Evolutionary conservation across 2,797 vertebrate species (phyloP).

Genomic region (Ambastaia sidthimunki): DNA sequence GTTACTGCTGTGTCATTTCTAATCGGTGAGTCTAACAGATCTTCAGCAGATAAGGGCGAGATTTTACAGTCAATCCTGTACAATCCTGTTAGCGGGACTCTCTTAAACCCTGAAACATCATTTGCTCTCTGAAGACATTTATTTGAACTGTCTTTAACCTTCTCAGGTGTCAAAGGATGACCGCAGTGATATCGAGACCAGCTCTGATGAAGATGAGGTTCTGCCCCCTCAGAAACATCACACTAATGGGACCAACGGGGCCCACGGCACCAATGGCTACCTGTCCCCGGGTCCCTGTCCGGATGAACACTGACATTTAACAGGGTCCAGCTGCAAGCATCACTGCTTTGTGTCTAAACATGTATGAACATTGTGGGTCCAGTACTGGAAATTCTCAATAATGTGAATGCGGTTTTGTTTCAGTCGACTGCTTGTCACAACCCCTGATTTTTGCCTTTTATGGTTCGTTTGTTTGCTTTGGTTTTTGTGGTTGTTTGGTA

Average conservation of each 20-base stretch:
- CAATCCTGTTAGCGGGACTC: no score
- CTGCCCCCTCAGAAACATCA: constrained; percentile 81
- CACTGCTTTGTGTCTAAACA: constrained; percentile 66
- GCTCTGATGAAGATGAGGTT: constrained; percentile 93
- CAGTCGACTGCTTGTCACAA: constrained; percentile 59
- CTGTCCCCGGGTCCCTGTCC: constrained; percentile 81
- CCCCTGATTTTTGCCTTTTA: constrained; percentile 17
- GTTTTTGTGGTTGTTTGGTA: constrained; percentile 74
- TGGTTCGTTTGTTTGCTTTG: constrained; percentile 69
- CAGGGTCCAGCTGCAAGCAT: constrained; percentile 64
- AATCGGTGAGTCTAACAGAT: no score
- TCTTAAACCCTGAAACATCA: no score
- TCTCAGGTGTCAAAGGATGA: constrained; percentile 92
- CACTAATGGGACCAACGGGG: constrained; percentile 85
- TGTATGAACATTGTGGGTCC: constrained; percentile 81
- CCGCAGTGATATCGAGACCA: constrained; percentile 96
- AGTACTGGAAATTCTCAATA: constrained; percentile 85
- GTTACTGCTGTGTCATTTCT: no score
- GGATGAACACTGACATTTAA: constrained; percentile 86
- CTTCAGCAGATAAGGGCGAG: neutral
- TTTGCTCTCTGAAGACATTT: neutral
- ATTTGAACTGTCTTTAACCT: neutral
- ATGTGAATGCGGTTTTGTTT: constrained; percentile 79
- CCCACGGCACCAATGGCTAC: constrained; percentile 91
- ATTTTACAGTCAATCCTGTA: neutral